Conservation (phyloP, 2,113 vertebrate genomes). For the Archilochus colubris region DNA sequence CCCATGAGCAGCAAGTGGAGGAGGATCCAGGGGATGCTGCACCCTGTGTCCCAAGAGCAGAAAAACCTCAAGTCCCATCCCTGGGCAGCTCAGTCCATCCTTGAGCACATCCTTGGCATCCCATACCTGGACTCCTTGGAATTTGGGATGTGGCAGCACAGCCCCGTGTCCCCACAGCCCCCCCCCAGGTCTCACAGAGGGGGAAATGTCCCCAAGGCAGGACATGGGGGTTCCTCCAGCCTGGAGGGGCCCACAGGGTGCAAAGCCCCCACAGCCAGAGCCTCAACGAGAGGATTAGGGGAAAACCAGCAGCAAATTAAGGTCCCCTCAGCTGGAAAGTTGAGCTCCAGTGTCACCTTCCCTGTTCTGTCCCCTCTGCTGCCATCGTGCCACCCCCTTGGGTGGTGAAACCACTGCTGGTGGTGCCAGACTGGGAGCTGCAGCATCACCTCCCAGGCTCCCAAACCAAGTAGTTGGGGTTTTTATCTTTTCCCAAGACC, state of each 20-base stretch:
- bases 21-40: not conserved
- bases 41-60: too few relatives aligned
- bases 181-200: too few relatives aligned
- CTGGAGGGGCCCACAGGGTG: too few relatives aligned
- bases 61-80: not conserved
- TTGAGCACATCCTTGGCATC: accelerated
- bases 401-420: accelerated
- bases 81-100: not conserved
- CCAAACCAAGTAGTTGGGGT: not conserved
- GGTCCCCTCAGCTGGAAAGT: not conserved
- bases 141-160: not conserved
- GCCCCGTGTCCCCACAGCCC: not conserved
- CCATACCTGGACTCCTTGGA: accelerated
- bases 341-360: not conserved
- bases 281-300: not conserved
- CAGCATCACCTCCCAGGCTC: not conserved
- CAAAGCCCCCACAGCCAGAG: not conserved
- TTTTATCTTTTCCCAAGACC: not conserved
- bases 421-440: not conserved
- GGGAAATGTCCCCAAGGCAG: too few relatives aligned
- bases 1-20: not conserved
- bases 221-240: not conserved
- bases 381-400: not conserved
- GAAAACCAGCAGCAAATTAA: not conserved
- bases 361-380: accelerated